Evolutionary conservation across 1,140 invertebrate genomes (phyloP), one percentile per base, ranked within the genome.

Genomic region (Drosophila grimshawi): DNA sequence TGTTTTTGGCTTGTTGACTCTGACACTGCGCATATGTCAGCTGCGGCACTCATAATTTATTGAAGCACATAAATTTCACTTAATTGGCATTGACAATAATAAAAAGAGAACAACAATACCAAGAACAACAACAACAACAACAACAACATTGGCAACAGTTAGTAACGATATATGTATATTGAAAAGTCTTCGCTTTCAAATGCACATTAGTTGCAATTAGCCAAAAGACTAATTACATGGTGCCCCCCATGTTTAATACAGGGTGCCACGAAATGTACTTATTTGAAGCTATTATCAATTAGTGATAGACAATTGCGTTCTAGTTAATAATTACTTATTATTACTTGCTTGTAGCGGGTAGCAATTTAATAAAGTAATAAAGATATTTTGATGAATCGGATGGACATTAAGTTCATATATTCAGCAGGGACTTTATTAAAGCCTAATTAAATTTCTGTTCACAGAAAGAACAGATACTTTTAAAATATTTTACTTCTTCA

Each of bases 41-140:
- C 83, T 86, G 83, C 68, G 72, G 33, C 65, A 73, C 76, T 88
- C 73, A 83, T 89, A 83, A 83, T 77, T 88, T 88, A 88, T 88
- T 88, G 80, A 88, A 78, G 83, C 83, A 80, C 80, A 88, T 88
- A 89, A 88, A 89, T 89, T 88, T 89, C 76, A 83, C 80, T 86
- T 88, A 86, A 86, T 86, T 86, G 83, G 83, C 82, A 83, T 68
- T 88, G 83, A 62, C 83, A 88, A 83, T 77, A 70, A 82, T 68
- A 79, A 63, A 56, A 64, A 33, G 27, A 32, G 4, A 27, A 32
- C 63, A 72, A 65, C 53, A 67, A 19, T 19, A 19, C 1, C 19
- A 19, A 1, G 19, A 19, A 19, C 19, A 1, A 61, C 69, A 71
- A 46, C 55, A 76, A 70, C 68, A 33, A 19, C 61, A 65, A 45